A percentile compares a stretch with the other conserved stretches of the same genome.
Evolutionary conservation across 2,113 vertebrate genomes (phyloP).

Genomic region (Pedionomus torquatus): DNA sequence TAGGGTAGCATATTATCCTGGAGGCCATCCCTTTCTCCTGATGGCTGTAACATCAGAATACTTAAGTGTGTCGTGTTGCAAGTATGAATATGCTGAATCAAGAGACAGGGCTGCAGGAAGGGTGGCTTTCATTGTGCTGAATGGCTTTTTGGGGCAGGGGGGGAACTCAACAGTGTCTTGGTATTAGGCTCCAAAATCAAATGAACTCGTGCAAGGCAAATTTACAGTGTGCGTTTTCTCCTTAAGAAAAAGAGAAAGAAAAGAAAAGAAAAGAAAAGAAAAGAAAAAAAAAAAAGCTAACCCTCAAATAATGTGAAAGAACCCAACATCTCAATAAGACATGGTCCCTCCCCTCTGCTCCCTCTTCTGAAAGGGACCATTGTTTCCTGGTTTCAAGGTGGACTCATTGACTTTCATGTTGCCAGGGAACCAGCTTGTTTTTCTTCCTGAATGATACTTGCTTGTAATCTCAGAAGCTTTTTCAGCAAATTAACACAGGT

Average conservation of each 20-base stretch:
- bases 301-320: slow-evolving; percentile 26
- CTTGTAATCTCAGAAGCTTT: slow-evolving; percentile 62
- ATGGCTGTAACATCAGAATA: neutral
- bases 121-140: neutral
- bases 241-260: neutral
- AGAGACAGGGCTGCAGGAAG: neutral
- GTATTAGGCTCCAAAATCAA: neutral
- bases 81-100: neutral
- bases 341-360: slow-evolving; percentile 15
- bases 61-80: neutral
- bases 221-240: neutral
- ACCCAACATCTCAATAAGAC: slow-evolving; percentile 44
- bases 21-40: neutral
- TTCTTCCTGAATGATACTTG: slow-evolving; percentile 66
- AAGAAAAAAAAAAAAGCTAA: neutral
- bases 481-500: slow-evolving; percentile 61
- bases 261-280: neutral
- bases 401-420: slow-evolving; percentile 69
- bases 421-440: slow-evolving; percentile 66
- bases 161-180: neutral
- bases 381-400: slow-evolving; percentile 73
- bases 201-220: neutral
- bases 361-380: slow-evolving; percentile 65
- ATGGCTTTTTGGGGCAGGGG: neutral
- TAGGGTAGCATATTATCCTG: neutral